phyloP scores from a whole-genome alignment of 2,113 vertebrate species.

The Burhinus bistriatus region DNA sequence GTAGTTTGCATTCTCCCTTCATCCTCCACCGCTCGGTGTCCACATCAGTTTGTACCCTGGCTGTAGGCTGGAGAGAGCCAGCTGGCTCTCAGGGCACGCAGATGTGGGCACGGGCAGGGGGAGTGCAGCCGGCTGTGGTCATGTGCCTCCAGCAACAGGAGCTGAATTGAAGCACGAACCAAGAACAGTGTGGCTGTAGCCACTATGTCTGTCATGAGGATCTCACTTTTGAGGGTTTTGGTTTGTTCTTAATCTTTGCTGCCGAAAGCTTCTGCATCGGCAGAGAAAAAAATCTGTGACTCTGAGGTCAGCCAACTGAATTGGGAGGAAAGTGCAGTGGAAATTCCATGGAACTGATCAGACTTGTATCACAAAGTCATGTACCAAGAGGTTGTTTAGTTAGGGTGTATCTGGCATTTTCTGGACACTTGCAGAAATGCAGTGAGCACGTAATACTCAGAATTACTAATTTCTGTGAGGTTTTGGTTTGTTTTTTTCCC shows the following conservation, averaged over 20 bases:
- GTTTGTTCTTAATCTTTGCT: background rate
- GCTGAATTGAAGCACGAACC: background rate
- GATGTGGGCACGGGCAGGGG: background rate
- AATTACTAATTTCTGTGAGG: background rate
- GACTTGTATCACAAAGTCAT: background rate
- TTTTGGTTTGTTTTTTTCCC: background rate
- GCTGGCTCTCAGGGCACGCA: background rate
- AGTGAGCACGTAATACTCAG: background rate
- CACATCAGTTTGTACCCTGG: background rate
- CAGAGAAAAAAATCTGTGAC: background rate
- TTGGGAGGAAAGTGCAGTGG: background rate
- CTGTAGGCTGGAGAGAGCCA: background rate
- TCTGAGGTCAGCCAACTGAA: background rate
- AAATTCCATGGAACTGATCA: background rate
- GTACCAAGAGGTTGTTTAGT: background rate
- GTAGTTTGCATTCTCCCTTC: background rate
- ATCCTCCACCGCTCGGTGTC: rapidly evolving
- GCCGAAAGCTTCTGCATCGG: background rate
- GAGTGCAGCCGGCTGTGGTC: background rate
- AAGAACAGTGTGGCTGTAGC: background rate
- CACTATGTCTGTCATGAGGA: background rate
- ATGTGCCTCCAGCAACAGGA: background rate
- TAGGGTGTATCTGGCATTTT: background rate
- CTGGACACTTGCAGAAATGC: background rate
- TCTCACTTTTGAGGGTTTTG: background rate